These are phyloP conservation scores for Neodiprion lecontei DNA, from an alignment of 1,140 invertebrate species.

Conservation along the genomic window DNA sequence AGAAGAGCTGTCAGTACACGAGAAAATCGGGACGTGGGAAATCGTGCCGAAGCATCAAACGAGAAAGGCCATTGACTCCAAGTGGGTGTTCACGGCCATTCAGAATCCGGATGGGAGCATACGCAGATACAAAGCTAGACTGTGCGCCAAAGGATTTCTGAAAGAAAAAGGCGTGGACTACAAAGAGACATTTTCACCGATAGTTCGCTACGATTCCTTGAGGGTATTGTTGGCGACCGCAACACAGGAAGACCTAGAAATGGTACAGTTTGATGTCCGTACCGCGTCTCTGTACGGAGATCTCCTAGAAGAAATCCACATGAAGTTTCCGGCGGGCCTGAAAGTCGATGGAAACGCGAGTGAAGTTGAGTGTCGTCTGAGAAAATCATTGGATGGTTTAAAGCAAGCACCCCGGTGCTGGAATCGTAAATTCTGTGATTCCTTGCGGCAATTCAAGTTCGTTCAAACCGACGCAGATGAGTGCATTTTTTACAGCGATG, in stretches of 20 bases:
- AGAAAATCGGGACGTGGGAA: background rate
- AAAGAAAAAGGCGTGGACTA: conserved; percentile 18
- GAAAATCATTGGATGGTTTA: too few species aligned
- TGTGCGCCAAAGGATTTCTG: background rate
- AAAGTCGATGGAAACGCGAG: conserved; percentile 4
- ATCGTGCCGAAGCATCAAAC: background rate
- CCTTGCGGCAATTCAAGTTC: conserved; percentile 19
- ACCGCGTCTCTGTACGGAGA: conserved; percentile 48
- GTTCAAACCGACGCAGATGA: background rate
- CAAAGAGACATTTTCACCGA: conserved; percentile 38
- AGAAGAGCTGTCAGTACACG: background rate
- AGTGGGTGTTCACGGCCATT: conserved; percentile 18
- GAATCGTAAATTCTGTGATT: conserved; percentile 35
- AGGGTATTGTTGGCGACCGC: conserved; percentile 33
- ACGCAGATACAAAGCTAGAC: background rate
- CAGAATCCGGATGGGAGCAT: conserved; percentile 10
- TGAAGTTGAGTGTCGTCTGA: background rate
- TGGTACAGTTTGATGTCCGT: conserved; percentile 38
- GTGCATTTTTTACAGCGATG: background rate
- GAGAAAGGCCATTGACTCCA: conserved; percentile 18
- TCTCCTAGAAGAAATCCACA: conserved; percentile 40
- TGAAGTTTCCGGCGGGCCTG: conserved; percentile 40
- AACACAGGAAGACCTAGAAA: conserved; percentile 18
- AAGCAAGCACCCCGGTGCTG: conserved; percentile 23
- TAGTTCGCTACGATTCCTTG: conserved; percentile 31